Base-by-base conservation (phyloP, 2,113 vertebrate genomes). In the Mustela lutreola region DNA sequence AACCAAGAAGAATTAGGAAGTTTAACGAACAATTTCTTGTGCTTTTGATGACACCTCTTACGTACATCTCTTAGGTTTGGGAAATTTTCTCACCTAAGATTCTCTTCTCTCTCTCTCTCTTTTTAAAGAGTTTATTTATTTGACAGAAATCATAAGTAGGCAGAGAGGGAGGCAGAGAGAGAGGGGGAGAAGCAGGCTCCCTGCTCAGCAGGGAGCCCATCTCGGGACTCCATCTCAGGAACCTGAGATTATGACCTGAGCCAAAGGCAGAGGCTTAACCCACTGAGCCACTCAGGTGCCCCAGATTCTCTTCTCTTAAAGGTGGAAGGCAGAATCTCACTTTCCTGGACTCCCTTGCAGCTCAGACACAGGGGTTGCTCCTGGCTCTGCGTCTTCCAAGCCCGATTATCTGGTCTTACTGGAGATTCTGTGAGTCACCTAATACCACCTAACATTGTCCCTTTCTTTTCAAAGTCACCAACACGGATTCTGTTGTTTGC, bases 401-500 rank as follows among this genome's bases (percentile, higher is more conserved):
- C 19, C 33, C 5, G 2, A 15, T 76, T 28, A 21, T 42, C 19
- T 19, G 58, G 19, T 50, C 70, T 67, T 53, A 58, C n/a, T 63
- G 60, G 31, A 83, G 26, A 67, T 58, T 65, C 70, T 50, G 42
- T 22, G 91, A 79, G 58, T 73, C 50, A 53, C 16, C 48, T 16
- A 62, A 65, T 24, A 26, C 33, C 36, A 28, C 5, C 19, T 71
- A n/a, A 36, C 36, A 22, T 8, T 71, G 58, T 42, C 73, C 50
- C 9, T 82, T 88, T 42, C 53, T 87, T 88, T 80, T 88, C 81
- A 73, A 33, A 21, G 31, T n/a, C 79, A 87, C 45, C 83, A n/a
- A 83, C 65, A n/a, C 28, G 28, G 67, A 84, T 80, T 83, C 78
- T 97, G 76, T 71, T 82, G 67, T 76, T 50, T 58, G 60, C 45